Evolutionary conservation across 2,797 vertebrate species (phyloP).

Genomic region (Fundulus diaphanus): DNA sequence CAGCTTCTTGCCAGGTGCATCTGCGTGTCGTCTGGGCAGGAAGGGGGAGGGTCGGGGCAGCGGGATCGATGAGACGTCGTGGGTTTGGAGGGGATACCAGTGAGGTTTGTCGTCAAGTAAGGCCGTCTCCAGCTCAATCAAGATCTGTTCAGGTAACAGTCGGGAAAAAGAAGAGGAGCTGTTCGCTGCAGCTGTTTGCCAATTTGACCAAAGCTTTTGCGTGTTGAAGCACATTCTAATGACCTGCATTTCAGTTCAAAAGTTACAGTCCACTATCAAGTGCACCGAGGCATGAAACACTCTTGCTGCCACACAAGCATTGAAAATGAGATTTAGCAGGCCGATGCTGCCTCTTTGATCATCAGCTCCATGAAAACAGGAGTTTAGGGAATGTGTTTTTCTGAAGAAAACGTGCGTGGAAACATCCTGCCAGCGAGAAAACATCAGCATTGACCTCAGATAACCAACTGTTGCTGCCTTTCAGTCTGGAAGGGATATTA

Average conservation of each 20-base stretch:
- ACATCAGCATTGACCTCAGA: background rate
- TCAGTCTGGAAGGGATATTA: background rate
- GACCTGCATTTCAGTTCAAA: background rate
- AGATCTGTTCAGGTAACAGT: constrained; percentile 82
- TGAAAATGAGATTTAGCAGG: background rate
- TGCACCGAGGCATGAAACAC: background rate
- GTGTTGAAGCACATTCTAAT: background rate
- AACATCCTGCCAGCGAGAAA: background rate
- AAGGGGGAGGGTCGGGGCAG: constrained; percentile 95
- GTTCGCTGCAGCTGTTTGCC: constrained; percentile 3
- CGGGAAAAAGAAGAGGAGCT: background rate
- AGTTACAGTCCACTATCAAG: background rate
- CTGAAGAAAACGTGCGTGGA: background rate
- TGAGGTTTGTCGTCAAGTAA: constrained; percentile 98
- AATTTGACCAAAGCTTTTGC: background rate
- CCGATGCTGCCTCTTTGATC: background rate
- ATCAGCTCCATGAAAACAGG: background rate
- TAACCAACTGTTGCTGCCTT: background rate
- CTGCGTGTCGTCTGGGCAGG: constrained; percentile 91
- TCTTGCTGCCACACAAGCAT: background rate
- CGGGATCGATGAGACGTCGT: constrained; percentile 97
- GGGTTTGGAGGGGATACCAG: constrained; percentile 98
- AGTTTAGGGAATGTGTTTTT: too few relatives aligned
- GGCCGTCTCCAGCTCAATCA: constrained; percentile 98
- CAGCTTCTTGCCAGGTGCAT: constrained; percentile 92